Evolutionary conservation across 2,888 invertebrate genomes (phyloP), one percentile per base, ranked within the genome.

Genomic region (Eilema caniola): DNA sequence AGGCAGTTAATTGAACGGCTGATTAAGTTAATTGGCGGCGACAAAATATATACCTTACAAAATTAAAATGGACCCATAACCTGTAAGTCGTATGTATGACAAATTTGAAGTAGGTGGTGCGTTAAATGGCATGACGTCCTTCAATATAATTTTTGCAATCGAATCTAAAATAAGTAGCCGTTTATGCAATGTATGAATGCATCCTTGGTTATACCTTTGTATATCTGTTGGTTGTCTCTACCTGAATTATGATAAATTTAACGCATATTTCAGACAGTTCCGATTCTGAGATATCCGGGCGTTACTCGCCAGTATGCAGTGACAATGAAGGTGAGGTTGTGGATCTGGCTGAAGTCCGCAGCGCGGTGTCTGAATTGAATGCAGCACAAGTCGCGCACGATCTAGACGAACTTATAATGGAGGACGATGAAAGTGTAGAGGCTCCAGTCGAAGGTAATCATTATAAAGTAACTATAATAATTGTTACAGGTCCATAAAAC

Each of bases 261-360:
- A 41, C 20, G 1, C 20, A 20, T 8, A 53, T 53, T 66, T 10
- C 86, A 95, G 95, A 95, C 57, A 94, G 92, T 80, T 96, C 96
- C 1, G 96, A 96, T 86, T 95, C 95, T 0, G 95, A 95, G 77
- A 90, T 95, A 77, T 96, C 96, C 0, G 96, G 96, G 25, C 95
- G 96, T 66, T 96, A 96, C 85, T 97, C 97, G 68, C 97, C 97
- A 0, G 96, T 97, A 28, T 97, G 97, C 82, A 97, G 96, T 79
- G 95, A 94, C 28, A 86, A 86, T 28, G 94, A 93, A 20, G 86
- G 81, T 3, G 93, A 92, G 20, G 81, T 84, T 3, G 86, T 85
- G 3, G 86, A 85, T 62, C 57, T 82, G 24, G 78, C 79, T 3
- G 79, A 77, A 11, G 71, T 75, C 0, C 78, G 33, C 62, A 83